Evolutionary conservation across 2,888 invertebrate genomes (phyloP).

Genomic region (Clanis bilineata): DNA sequence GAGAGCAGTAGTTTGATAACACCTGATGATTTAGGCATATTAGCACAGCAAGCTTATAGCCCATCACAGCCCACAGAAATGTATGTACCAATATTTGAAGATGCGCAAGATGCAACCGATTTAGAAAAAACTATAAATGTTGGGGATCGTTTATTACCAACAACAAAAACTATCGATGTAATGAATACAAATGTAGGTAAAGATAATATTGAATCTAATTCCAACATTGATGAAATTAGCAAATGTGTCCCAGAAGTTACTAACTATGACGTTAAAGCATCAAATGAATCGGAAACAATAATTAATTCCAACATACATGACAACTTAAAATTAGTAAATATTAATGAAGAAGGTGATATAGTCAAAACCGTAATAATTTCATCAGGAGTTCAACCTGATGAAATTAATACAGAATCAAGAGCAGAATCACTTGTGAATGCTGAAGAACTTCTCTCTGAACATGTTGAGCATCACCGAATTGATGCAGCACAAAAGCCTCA

Average conservation of each 20-base stretch:
- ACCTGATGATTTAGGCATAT: slow-evolving; percentile 67
- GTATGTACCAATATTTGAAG: slow-evolving; percentile 56
- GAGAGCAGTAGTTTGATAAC: slow-evolving; percentile 71
- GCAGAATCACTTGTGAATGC: slow-evolving; percentile 19
- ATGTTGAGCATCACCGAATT: slow-evolving; percentile 17
- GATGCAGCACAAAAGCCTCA: slow-evolving; percentile 26
- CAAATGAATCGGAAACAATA: not conserved
- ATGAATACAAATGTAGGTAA: not conserved
- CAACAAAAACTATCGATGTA: not conserved
- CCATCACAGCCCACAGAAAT: slow-evolving; percentile 24
- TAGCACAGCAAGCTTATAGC: slow-evolving; percentile 24
- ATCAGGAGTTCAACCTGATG: slow-evolving; percentile 48
- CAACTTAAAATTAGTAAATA: not conserved
- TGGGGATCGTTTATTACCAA: not conserved
- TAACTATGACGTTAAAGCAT: not conserved
- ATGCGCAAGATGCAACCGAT: slow-evolving; percentile 61
- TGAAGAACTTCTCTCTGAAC: slow-evolving; percentile 19
- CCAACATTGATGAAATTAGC: not conserved
- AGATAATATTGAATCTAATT: not conserved
- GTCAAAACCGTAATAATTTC: slow-evolving; percentile 63
- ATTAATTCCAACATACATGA: not conserved
- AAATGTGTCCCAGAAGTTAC: not conserved
- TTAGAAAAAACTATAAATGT: slow-evolving; percentile 24
- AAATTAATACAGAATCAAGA: slow-evolving; percentile 11
- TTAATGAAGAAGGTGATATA: slow-evolving; percentile 34